These are phyloP conservation scores for Trididemnum nubilum DNA, from an alignment of 23 tunicate species.

Conservation along the genomic window DNA sequence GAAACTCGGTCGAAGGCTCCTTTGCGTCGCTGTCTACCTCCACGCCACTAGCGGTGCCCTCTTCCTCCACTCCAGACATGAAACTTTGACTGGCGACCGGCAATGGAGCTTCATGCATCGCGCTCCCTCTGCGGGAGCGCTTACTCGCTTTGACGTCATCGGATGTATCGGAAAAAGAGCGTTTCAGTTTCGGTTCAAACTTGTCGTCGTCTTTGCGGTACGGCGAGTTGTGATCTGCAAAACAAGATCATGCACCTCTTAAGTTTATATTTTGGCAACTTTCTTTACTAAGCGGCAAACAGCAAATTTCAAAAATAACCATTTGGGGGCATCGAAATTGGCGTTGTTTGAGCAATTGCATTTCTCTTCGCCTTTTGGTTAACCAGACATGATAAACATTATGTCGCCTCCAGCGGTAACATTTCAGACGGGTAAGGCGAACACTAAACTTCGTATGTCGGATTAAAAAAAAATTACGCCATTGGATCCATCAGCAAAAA, in stretches of 20 bases:
- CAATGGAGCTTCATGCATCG: constrained; percentile 79
- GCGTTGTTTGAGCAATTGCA: too few species aligned
- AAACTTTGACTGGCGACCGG: constrained; percentile 85
- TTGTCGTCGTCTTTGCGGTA: neutral
- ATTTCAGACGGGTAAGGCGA: too few species aligned
- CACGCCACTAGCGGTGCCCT: constrained; percentile 19
- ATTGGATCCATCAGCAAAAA: too few species aligned
- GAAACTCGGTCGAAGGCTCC: constrained; percentile 58
- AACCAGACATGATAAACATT: too few species aligned
- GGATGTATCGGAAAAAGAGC: neutral
- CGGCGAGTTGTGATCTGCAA: neutral
- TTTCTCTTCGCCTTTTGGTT: too few species aligned
- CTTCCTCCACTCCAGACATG: constrained; percentile 58
- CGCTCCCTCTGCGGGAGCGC: constrained; percentile 31
- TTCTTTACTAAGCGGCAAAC: too few species aligned
- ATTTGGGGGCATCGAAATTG: too few species aligned
- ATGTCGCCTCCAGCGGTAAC: too few species aligned
- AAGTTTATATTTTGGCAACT: constrained; percentile 6
- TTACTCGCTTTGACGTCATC: constrained; percentile 24
- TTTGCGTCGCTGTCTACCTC: constrained; percentile 16
- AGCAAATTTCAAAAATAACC: too few species aligned
- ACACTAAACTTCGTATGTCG: too few species aligned
- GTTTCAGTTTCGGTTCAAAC: neutral
- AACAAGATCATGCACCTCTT: constrained; percentile 12
- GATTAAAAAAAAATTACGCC: too few species aligned